These are phyloP conservation scores for Rhodinocichla rosea DNA, from an alignment of 2,113 vertebrate genomes.

Conservation along the genomic window DNA sequence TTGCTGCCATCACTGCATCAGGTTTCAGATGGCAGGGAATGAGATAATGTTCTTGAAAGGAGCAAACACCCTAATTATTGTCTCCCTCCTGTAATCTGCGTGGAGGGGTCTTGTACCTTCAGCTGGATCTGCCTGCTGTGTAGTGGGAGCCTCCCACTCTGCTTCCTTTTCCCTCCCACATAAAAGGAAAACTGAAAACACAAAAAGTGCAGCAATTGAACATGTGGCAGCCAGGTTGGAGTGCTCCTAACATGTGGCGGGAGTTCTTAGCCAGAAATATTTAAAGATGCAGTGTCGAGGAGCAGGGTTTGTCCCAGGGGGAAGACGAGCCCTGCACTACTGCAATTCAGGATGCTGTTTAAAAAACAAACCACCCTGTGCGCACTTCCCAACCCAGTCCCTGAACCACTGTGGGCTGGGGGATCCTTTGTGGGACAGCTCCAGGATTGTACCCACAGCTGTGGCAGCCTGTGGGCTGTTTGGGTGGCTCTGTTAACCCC, in stretches of 20 bases:
- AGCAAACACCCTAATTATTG: not conserved
- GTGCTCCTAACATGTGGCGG: constrained; percentile 51
- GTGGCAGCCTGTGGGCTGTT: not conserved
- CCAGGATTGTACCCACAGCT: not conserved
- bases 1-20: not conserved
- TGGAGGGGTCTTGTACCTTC: constrained; percentile 1
- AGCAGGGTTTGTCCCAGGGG: not conserved
- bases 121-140: not conserved
- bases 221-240: constrained; percentile 72
- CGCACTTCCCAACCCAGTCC: fast-evolving
- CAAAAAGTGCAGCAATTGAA: constrained; percentile 40
- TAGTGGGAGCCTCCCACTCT: not conserved
- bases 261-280: constrained; percentile 56
- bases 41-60: not conserved
- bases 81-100: not conserved
- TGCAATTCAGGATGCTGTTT: not conserved
- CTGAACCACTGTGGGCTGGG: not conserved
- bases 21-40: not conserved
- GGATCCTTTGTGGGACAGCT: not conserved
- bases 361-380: not conserved
- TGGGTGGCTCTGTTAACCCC: not conserved
- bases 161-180: not conserved
- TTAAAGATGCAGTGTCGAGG: constrained; percentile 60
- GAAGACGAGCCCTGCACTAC: fast-evolving
- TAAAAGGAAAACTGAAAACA: not conserved